Conservation (phyloP, 2,888 invertebrate species). For the Tiliacea citrago region DNA sequence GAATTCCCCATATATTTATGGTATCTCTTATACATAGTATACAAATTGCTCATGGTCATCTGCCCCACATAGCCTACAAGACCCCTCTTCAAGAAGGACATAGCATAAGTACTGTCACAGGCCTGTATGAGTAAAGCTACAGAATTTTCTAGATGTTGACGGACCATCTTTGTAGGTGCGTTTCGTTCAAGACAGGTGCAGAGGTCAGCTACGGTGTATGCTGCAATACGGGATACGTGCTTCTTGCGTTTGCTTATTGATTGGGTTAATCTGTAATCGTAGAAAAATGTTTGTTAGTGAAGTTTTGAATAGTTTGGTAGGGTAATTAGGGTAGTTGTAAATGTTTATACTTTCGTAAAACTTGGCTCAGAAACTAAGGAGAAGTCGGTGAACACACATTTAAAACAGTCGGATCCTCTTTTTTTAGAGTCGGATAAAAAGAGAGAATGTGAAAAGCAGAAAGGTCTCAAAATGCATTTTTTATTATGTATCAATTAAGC, state of each 20-base stretch:
- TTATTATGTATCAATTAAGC: too few relatives aligned
- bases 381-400: not conserved
- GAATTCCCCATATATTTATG: conserved; percentile 88
- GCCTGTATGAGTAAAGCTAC: conserved; percentile 82
- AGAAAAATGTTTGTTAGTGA: conserved; percentile 12
- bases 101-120: conserved; percentile 80
- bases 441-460: too few relatives aligned
- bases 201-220: conserved; percentile 85
- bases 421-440: not conserved
- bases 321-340: not conserved
- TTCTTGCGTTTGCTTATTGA: conserved; percentile 84
- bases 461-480: too few relatives aligned
- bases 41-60: conserved; percentile 84
- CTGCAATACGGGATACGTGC: conserved; percentile 84
- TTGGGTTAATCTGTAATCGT: conserved; percentile 82
- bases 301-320: not conserved
- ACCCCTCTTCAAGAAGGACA: conserved; percentile 84
- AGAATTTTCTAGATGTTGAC: conserved; percentile 85
- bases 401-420: not conserved
- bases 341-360: too few relatives aligned
- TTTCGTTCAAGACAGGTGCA: conserved; percentile 79
- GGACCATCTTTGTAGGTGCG: conserved; percentile 78
- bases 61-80: conserved; percentile 82
- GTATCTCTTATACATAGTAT: conserved; percentile 86
- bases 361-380: not conserved